A percentile compares a stretch with the other conserved stretches of the same genome.
These are phyloP conservation scores for Drosophila cardini DNA, from an alignment of 1,140 invertebrate genomes.

Conservation along the genomic window DNA sequence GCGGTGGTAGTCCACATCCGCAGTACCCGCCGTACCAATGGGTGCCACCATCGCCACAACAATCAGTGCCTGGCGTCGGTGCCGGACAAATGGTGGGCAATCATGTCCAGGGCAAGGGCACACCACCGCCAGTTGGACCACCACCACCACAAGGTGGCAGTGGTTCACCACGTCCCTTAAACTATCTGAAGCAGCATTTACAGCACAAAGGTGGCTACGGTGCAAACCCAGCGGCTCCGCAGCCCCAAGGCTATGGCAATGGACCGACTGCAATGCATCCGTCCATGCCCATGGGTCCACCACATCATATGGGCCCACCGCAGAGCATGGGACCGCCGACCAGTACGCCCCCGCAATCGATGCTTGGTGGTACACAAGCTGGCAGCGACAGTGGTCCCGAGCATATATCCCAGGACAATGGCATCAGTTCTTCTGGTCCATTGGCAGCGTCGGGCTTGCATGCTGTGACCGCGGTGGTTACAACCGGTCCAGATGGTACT, in stretches of 20 bases:
- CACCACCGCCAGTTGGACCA: constrained; percentile 71
- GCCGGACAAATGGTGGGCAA: constrained; percentile 73
- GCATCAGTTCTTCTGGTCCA: constrained; percentile 83
- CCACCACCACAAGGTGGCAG: constrained; percentile 65
- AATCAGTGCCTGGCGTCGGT: constrained; percentile 67
- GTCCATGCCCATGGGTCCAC: constrained; percentile 85
- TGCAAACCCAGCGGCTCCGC: constrained; percentile 86
- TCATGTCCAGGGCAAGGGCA: constrained; percentile 82
- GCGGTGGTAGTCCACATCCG: constrained; percentile 85
- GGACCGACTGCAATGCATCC: constrained; percentile 84
- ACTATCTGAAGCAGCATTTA: constrained; percentile 90
- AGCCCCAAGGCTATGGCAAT: constrained; percentile 87
- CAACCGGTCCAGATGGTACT: constrained; percentile 94
- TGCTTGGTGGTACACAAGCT: constrained; percentile 63
- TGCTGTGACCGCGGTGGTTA: constrained; percentile 93
- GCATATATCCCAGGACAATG: constrained; percentile 84
- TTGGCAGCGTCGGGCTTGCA: constrained; percentile 85
- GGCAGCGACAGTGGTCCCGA: constrained; percentile 76
- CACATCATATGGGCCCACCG: constrained; percentile 87
- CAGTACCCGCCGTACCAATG: constrained; percentile 86
- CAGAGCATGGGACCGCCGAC: constrained; percentile 86
- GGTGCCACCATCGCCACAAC: constrained; percentile 82
- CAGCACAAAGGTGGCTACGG: constrained; percentile 88
- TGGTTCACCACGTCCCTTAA: constrained; percentile 85
- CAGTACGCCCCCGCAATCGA: constrained; percentile 75